Base-by-base conservation (phyloP, 2,113 vertebrate genomes). In the Scopus umbretta region DNA sequence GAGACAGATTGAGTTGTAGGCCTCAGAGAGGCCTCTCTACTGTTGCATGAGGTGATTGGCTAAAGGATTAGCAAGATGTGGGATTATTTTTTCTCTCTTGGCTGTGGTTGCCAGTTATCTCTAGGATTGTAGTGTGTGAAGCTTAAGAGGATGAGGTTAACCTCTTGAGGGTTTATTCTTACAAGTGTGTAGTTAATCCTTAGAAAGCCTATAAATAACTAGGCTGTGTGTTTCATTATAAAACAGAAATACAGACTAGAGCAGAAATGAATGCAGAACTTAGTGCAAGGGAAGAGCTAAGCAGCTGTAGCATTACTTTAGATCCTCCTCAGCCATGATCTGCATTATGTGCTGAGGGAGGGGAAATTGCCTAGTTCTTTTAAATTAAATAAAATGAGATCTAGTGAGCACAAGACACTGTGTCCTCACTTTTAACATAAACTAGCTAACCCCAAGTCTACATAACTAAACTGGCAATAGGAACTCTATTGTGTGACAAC, bases 91-190 rank as follows among this genome's bases (percentile, higher is more conserved):
- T 98, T 96, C 88, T 94, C 95, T 94, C 86, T 96, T n/a, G 94
- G 68, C 97, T 97, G 67, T 97, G 96, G 96, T 96, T 98, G 95
- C 97, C 95, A 97, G 94, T 97, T 97, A 93, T 98, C 94, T 98
- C 75, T 97, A 90, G 96, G 96, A 98, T 97, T 97, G 97, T 96
- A 97, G 95, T 97, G 95, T 97, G 96, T 96, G 95, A 97, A 98
- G 97, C 96, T 98, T 98, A 98, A 98, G 95, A 98, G 97, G 97
- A 98, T 98, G 98, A 98, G 94, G 97, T 98, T 98, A 98, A 98
- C 98, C 97, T 98, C 97, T 98, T 97, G 98, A 97, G 95, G 94
- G 92, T 96, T 98, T 98, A 98, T 97, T 98, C 95, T 97, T 98
- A 97, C 43, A 96, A 98, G 93, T 97, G 92, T 96, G 93, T 89